Base-by-base conservation (phyloP, 1,140 invertebrate species). In the Drosophila gunungcola region DNA sequence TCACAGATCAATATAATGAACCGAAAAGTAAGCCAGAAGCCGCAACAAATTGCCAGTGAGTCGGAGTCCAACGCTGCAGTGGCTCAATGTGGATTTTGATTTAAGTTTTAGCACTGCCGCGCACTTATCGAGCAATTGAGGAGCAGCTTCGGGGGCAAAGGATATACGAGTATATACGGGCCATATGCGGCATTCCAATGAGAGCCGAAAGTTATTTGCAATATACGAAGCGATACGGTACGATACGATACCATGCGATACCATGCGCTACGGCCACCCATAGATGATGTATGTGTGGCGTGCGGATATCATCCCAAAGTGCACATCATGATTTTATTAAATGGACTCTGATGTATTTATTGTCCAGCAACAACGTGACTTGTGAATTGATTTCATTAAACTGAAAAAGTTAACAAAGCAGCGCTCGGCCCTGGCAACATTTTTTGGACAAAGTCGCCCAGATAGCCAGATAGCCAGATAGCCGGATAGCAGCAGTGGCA, bases 371-470 rank as follows among this genome's bases (percentile, higher is more conserved):
- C 90, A 90, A 91, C 90, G 90, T 91, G 90, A 91, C 90, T 91
- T 91, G 90, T 91, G 78, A 91, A 91, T 91, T 91, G 90, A 91
- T 91, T 91, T 91, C 90, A 91, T 91, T 91, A 89, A 89, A 91
- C 84, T 88, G 85, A 89, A 89, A 89, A 89, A 89, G 84, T 89
- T 89, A 84, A 88, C 84, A 88, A 88, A 88, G 77, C 79, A 69
- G 62, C 78, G 70, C 74, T 62, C 21, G 36, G 74, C 62, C 32
- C 45, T 38, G 53, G 63, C 67, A 68, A 85, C 73, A 79, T 72
- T 88, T 88, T 88, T 79, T 76, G 73, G 82, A 73, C 83, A 76
- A 78, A 65, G 68, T 81, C 78, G 53, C 52, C 56, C 57, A 13
- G 56, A 52, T 63, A 70, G 42, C 52, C 34, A 29, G 57, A 61